Evolutionary conservation across 1,140 invertebrate genomes (phyloP).

Genomic region (Drosophila sp.): DNA sequence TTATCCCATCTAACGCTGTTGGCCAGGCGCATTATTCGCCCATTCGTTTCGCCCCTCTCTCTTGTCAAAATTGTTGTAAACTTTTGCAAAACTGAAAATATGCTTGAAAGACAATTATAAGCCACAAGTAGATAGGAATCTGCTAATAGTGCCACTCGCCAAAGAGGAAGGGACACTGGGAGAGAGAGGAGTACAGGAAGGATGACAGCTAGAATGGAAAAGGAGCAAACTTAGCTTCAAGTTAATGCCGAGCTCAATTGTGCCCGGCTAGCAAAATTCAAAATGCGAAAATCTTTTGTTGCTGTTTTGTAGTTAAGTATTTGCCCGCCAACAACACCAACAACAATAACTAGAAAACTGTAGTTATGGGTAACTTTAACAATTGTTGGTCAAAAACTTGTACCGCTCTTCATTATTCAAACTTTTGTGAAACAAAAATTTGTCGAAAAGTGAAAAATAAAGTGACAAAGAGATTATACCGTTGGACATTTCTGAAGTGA

Average conservation of each 20-base stretch:
- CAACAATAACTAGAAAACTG: not conserved
- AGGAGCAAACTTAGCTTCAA: slow-evolving; percentile 13
- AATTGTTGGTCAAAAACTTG: slow-evolving; percentile 46
- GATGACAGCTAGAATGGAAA: not conserved
- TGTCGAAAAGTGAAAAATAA: slow-evolving; percentile 14
- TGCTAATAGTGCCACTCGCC: slow-evolving; percentile 49
- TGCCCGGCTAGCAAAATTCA: slow-evolving; percentile 18
- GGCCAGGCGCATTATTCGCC: slow-evolving; percentile 17
- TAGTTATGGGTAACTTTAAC: slow-evolving; percentile 38
- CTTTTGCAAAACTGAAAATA: slow-evolving; percentile 39
- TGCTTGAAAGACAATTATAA: slow-evolving; percentile 53
- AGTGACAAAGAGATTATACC: not conserved
- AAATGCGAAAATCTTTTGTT: slow-evolving; percentile 46
- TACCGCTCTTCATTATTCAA: slow-evolving; percentile 3
- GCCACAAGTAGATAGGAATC: slow-evolving; percentile 45
- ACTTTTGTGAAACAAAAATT: slow-evolving; percentile 19
- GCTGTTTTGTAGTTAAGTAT: slow-evolving; percentile 22
- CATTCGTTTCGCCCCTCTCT: slow-evolving; percentile 6
- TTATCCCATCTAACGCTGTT: slow-evolving; percentile 19
- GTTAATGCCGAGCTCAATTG: slow-evolving; percentile 9
- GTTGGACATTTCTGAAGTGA: not conserved
- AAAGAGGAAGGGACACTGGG: not conserved
- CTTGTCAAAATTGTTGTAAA: slow-evolving; percentile 18
- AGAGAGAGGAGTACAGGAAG: not conserved
- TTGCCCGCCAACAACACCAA: not conserved